Evolutionary conservation across 2,888 invertebrate genomes (phyloP), one percentile per base, ranked within the genome.

Genomic region (Cloeon dipterum): DNA sequence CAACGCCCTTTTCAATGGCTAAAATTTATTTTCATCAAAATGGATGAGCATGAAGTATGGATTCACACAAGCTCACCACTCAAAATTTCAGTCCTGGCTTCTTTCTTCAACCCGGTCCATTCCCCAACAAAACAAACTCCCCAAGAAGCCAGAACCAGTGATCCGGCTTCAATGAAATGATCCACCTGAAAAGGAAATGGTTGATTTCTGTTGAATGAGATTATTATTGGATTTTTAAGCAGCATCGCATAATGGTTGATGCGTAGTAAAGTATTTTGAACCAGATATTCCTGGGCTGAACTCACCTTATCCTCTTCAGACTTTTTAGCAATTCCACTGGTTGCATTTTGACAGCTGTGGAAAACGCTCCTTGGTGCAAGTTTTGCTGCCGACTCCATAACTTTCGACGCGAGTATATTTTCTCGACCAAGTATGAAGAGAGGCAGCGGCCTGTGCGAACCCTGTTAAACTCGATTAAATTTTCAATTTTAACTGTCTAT

Each of bases 1-100:
- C 41, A 26, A 39, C 20, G 25, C 47, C 45, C 43, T 45, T 46
- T 37, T 49, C 49, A 19, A 49, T 36, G 21, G 42, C 47, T 47
- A 26, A 11, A 39, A 32, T 17, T n/a, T 37, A 2, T 25, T 17
- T 18, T 23, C 20, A 40, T 26, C n/a, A n/a, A n/a, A n/a, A n/a
- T n/a, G n/a, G n/a, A n/a, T n/a, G n/a, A n/a, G n/a, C n/a, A n/a
- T n/a, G n/a, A n/a, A n/a, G n/a, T n/a, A n/a, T n/a, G n/a, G n/a
- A 32, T 26, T 26, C 29, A 14, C 17, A 38, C 14, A n/a, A 32
- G 19, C 16, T 17, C 8, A 16, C 11, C 17, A 10, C 18, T 3
- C 18, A 19, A 20, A 10, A 20, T 7, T 17, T 21, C 10, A 35
- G 5, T 29, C n/a, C 14, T 29, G 8, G 43, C 39, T 8, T 42